Evolutionary conservation across 2,113 vertebrate species (phyloP), one percentile per base, ranked within the genome.

Genomic region (Hydropotes inermis): DNA sequence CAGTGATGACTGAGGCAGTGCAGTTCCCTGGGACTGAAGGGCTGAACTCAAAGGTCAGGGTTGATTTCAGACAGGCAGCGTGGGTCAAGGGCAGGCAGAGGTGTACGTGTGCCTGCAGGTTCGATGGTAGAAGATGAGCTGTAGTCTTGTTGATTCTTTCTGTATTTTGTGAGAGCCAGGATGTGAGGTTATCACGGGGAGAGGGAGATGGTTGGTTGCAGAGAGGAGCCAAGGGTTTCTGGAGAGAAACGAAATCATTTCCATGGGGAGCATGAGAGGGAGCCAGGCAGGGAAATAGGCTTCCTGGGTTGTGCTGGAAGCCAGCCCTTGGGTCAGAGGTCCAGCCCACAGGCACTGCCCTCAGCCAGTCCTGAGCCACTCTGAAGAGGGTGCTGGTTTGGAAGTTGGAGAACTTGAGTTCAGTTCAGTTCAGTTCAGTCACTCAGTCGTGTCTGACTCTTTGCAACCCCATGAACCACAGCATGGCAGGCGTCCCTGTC

Each of bases 1-100:
- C 45, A 9, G 39, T 0, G 19, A 2, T 13, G 5, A 45, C 6
- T 0, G 16, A 15, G 3, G 30, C 0, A 7, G 47, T 0, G 6
- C 0, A 1, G 43, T n/a, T 14, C 74, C 47, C 52, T 17, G 17
- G 13, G 47, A 25, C 39, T 5, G 27, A 25, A 15, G 54, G 30
- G 4, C 8, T 6, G 39, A 54, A 25, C 8, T 52, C 8, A 30
- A 50, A 45, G 55, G 78, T 47, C 4, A 0, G 21, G 11, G 33
- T 12, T 74, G 74, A 79, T 11, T 79, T 36, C 33, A 33, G 19
- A 52, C 54, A n/a, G 50, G 27, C 33, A 52, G 94, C 12, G 2
- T 4, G 27, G 25, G 39, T 30, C 61, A 36, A 60, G 54, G 36
- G 43, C 60, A 10, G 61, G 7, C 55, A 4, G 4, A 13, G 27